Evolutionary conservation across 2,888 invertebrate genomes (phyloP), one percentile per base, ranked within the genome.

Genomic region (Protula sp.): DNA sequence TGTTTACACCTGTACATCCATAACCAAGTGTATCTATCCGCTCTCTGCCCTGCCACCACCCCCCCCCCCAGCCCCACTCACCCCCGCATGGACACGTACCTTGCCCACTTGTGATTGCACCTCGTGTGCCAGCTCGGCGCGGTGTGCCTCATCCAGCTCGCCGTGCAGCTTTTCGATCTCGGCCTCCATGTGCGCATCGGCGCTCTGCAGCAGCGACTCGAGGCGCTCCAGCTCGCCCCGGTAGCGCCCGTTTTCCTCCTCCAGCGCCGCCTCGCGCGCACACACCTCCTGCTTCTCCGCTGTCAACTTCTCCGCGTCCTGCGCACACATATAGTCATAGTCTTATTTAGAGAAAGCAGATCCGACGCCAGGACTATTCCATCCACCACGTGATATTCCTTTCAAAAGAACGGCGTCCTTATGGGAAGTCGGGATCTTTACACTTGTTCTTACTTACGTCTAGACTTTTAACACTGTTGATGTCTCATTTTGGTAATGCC

Each of bases 121-220:
- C 19, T 38, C 47, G 30, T 57, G 53, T 29, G 59, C 47, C 3
- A 59, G 19, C 3, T 53, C n/a, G 57, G 53, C 27, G 47, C 45
- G 47, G 28, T 62, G 55, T 30, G 58, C 53, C 22, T 26, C 27
- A 4, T 14, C 38, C 9, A 55, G 19, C 22, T 55, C 14, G 28
- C 29, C 38, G 19, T 63, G 60, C 26, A 62, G 47, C 54, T 59
- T 56, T 2, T 27, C 28, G 5, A 63, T 51, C 31, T 64, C 64
- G 5, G 45, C 45, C 28, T 64, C 62, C 57, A 62, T 57, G 59
- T 64, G 61, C n/a, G 38, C 45, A 29, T 64, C 64, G 0, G 38
- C 38, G 3, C 22, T 27, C 53, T 56, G 55, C 24, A 64, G 56
- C 9, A 62, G 55, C 19, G 60, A 19, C 3, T 61, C 55, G 30